Percentiles rank a stretch among this genome's conserved stretches.
Evolutionary conservation across 2,113 vertebrate species (phyloP).

Genomic region (Albula glossodonta): DNA sequence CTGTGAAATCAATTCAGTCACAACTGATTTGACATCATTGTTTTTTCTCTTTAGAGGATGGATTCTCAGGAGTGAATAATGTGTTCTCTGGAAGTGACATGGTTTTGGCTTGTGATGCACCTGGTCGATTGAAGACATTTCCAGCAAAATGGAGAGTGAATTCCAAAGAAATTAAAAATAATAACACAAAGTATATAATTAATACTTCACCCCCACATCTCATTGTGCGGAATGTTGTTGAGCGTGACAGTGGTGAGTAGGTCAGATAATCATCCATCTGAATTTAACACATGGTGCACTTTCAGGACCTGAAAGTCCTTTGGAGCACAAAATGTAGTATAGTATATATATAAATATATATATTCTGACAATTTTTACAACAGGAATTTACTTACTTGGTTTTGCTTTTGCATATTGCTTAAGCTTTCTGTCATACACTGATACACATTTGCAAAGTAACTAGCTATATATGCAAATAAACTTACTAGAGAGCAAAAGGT

Average conservation of each 20-base stretch:
- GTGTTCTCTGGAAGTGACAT: background rate
- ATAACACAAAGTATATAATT: background rate
- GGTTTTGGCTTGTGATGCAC: background rate
- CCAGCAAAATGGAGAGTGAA: background rate
- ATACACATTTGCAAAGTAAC: too few species aligned
- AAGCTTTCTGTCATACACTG: too few species aligned
- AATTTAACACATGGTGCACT: background rate
- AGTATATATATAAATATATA: too few species aligned
- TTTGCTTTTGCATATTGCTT: too few species aligned
- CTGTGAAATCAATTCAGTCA: background rate
- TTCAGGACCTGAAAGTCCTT: background rate
- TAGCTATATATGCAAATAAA: too few species aligned
- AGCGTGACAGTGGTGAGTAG: background rate
- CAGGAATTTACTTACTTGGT: too few species aligned
- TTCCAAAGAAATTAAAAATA: background rate
- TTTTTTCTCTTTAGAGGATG: background rate
- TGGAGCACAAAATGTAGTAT: background rate
- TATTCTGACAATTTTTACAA: too few species aligned
- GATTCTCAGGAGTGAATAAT: background rate
- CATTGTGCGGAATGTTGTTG: background rate
- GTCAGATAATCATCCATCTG: background rate
- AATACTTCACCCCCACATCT: background rate
- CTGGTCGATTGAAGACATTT: too few species aligned
- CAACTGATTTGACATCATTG: background rate
- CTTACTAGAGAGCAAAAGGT: too few species aligned